Conservation (phyloP, 2,888 invertebrate genomes). For the Andrena bucephala region DNA sequence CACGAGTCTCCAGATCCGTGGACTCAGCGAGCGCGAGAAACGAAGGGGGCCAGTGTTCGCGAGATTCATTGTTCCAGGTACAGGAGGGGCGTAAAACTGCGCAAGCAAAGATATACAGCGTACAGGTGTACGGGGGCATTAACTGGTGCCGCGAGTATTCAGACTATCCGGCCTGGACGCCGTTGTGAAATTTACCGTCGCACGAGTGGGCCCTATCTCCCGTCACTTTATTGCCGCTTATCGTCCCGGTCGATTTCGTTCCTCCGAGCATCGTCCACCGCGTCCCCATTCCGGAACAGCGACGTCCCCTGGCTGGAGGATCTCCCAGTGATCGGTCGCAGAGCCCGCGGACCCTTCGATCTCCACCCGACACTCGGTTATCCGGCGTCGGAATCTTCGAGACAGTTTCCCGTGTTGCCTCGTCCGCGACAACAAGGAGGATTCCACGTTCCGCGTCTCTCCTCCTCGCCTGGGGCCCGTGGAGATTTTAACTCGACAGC, state of each 20-base stretch:
- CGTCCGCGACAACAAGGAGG: constrained; percentile 21
- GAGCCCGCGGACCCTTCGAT: background rate
- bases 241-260: constrained; percentile 63
- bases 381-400: constrained; percentile 55
- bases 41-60: constrained; percentile 11
- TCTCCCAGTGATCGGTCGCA: background rate
- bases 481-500: constrained; percentile 69
- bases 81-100: constrained; percentile 27
- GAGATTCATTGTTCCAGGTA: constrained; percentile 54
- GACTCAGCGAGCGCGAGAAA: background rate
- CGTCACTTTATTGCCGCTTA: constrained; percentile 60
- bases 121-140: constrained; percentile 60
- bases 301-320: background rate
- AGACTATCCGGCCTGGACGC: constrained; percentile 56
- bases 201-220: constrained; percentile 52
- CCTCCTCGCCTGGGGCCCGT: background rate
- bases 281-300: constrained; percentile 19
- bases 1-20: background rate
- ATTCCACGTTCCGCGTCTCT: constrained; percentile 4
- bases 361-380: constrained; percentile 18
- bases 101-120: constrained; percentile 48
- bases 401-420: constrained; percentile 40
- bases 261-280: constrained; percentile 38
- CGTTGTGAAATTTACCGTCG: constrained; percentile 53
- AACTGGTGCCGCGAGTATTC: constrained; percentile 56